These are phyloP conservation scores for Allolobophora icterica DNA, from an alignment of 2,888 invertebrate species.

Conservation along the genomic window DNA sequence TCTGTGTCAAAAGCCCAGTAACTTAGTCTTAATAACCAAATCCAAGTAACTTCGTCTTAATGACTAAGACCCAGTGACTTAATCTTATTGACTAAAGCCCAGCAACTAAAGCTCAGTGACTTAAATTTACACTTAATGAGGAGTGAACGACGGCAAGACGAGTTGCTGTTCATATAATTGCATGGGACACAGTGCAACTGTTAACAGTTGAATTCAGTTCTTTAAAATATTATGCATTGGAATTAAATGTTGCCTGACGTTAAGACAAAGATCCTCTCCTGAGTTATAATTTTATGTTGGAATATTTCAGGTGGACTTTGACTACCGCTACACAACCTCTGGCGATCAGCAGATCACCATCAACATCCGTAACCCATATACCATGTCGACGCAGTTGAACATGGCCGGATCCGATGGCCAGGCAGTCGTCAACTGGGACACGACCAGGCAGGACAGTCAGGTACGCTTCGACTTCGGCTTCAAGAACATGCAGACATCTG, in stretches of 20 bases:
- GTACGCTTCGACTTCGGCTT: slow-evolving; percentile 39
- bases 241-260: neutral
- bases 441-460: slow-evolving; percentile 43
- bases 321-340: slow-evolving; percentile 44
- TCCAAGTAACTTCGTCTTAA: neutral
- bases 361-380: slow-evolving; percentile 42
- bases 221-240: too few relatives aligned
- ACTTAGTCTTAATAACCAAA: neutral
- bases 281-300: neutral
- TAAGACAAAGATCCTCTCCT: neutral
- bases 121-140: neutral
- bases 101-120: too few relatives aligned
- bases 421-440: slow-evolving; percentile 57
- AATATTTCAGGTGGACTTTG: slow-evolving; percentile 39
- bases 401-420: slow-evolving; percentile 33
- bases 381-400: slow-evolving; percentile 39
- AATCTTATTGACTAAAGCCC: neutral
- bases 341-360: slow-evolving; percentile 32
- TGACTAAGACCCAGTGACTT: neutral
- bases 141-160: too few relatives aligned
- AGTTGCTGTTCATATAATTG: neutral
- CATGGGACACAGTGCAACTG: neutral
- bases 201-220: neutral
- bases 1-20: too few relatives aligned
- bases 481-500: slow-evolving; percentile 38